Evolutionary conservation across 2,888 invertebrate genomes (phyloP).

Genomic region (Caenorhabditis sp.): DNA sequence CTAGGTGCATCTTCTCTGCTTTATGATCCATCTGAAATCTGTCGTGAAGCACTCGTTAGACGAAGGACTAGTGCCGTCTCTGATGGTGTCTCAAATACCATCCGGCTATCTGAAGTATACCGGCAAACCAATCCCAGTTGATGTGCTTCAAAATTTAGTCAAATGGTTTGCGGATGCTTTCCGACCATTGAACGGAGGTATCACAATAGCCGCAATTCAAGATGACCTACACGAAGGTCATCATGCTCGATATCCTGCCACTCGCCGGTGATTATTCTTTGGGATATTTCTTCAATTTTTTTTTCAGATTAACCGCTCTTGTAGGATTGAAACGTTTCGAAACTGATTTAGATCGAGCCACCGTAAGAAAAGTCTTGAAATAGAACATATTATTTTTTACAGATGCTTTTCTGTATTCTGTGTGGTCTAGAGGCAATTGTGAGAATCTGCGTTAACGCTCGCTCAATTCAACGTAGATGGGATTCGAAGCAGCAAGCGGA

Average conservation of each 20-base stretch:
- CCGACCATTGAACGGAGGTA: constrained; percentile 36
- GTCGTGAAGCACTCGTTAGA: constrained; percentile 42
- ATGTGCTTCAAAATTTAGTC: constrained; percentile 48
- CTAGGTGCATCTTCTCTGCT: constrained; percentile 60
- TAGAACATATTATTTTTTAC: not conserved
- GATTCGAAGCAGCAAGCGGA: constrained; percentile 44
- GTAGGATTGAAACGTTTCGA: constrained; percentile 58
- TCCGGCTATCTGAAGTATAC: constrained; percentile 32
- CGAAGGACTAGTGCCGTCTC: constrained; percentile 61
- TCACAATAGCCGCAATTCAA: constrained; percentile 7
- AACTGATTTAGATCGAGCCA: constrained; percentile 61
- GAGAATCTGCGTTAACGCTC: constrained; percentile 56
- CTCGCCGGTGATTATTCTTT: constrained; percentile 24
- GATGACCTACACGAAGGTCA: constrained; percentile 30
- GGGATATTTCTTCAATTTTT: not conserved
- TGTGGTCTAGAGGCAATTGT: constrained; percentile 50
- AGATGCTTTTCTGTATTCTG: constrained; percentile 61
- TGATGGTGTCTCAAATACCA: constrained; percentile 56
- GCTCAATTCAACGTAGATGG: constrained; percentile 54
- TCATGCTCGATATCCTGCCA: constrained; percentile 41
- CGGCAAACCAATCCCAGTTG: constrained; percentile 41
- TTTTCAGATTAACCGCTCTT: constrained; percentile 32
- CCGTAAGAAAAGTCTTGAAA: constrained; percentile 39
- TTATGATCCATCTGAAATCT: constrained; percentile 57
- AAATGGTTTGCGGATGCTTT: constrained; percentile 61